Conservation (phyloP, 2,888 invertebrate genomes). For the Papilio gigon region DNA sequence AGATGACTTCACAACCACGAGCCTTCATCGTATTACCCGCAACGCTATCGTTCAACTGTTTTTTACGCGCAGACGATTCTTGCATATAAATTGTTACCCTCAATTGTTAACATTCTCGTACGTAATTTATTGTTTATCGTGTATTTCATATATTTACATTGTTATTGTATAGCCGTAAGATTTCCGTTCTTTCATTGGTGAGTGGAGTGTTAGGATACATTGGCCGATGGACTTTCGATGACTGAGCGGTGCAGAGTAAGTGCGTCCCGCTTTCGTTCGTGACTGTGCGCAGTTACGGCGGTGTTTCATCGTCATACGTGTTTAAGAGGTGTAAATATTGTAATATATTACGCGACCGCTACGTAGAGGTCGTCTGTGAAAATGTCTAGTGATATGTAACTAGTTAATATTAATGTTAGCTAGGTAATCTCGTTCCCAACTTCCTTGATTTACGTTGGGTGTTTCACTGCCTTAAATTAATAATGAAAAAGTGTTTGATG, state of each 20-base stretch:
- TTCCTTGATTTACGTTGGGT: slow-evolving; percentile 81
- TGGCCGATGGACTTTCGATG: slow-evolving; percentile 82
- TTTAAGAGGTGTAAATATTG: slow-evolving; percentile 81
- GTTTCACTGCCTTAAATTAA: slow-evolving; percentile 82
- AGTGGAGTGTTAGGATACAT: slow-evolving; percentile 74
- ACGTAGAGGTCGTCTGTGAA: slow-evolving; percentile 78
- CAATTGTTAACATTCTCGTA: slow-evolving; percentile 75
- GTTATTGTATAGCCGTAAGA: slow-evolving; percentile 77
- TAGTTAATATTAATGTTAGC: slow-evolving; percentile 79
- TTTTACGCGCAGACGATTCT: slow-evolving; percentile 51
- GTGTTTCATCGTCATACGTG: slow-evolving; percentile 67
- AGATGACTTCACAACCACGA: slow-evolving; percentile 36
- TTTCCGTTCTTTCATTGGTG: slow-evolving; percentile 74
- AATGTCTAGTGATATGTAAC: slow-evolving; percentile 80
- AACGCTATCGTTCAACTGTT: slow-evolving; percentile 40
- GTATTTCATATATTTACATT: slow-evolving; percentile 76
- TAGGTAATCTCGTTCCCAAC: slow-evolving; percentile 82
- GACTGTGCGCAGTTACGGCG: slow-evolving; percentile 60
- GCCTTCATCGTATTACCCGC: slow-evolving; percentile 37
- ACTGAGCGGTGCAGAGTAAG: slow-evolving; percentile 68
- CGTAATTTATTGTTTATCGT: slow-evolving; percentile 74
- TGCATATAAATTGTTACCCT: slow-evolving; percentile 67
- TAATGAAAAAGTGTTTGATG: slow-evolving; percentile 68
- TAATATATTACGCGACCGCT: slow-evolving; percentile 77
- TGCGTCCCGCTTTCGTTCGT: slow-evolving; percentile 72